A percentile compares a stretch with the other conserved stretches of the same genome.
phyloP scores from a whole-genome alignment of 1,140 invertebrate genomes.

The Drosophila orosa region DNA sequence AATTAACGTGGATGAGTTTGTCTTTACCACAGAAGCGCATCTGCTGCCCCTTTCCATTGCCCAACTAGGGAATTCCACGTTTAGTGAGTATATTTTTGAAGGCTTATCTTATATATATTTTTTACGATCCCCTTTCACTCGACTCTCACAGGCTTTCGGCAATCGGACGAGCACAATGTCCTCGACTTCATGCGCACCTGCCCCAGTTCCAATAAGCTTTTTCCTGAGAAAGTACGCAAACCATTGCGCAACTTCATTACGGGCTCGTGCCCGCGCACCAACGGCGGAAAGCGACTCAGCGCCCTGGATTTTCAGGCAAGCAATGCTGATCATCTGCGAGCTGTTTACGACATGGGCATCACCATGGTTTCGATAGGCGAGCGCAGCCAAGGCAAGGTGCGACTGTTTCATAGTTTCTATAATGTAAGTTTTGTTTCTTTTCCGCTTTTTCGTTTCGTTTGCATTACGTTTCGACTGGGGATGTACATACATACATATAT shows the following conservation, averaged over 20 bases:
- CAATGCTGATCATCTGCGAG: constrained; percentile 95
- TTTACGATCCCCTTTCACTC: background rate
- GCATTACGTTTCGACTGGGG: constrained; percentile 9
- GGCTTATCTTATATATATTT: background rate
- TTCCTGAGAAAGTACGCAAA: constrained; percentile 90
- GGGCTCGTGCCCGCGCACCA: constrained; percentile 89
- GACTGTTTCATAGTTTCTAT: constrained; percentile 94
- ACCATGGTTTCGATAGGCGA: constrained; percentile 94
- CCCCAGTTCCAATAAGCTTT: constrained; percentile 93
- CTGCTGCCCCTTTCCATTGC: constrained; percentile 94
- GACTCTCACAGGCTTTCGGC: constrained; percentile 71
- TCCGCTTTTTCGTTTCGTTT: constrained; percentile 37
- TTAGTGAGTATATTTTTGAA: constrained; percentile 65
- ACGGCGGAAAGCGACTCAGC: constrained; percentile 86
- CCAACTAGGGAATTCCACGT: constrained; percentile 80
- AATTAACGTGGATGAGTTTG: constrained; percentile 97
- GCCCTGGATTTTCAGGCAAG: constrained; percentile 92
- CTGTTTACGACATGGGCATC: constrained; percentile 97
- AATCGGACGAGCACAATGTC: constrained; percentile 86
- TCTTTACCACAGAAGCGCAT: constrained; percentile 99
- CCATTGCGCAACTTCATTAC: constrained; percentile 94
- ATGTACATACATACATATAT: background rate
- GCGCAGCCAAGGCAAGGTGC: constrained; percentile 89
- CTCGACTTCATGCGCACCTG: constrained; percentile 91
- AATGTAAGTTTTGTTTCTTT: constrained; percentile 87